These are phyloP conservation scores for Brachyhypopomus occidentalis DNA, from an alignment of 2,113 vertebrate genomes.

Conservation along the genomic window DNA sequence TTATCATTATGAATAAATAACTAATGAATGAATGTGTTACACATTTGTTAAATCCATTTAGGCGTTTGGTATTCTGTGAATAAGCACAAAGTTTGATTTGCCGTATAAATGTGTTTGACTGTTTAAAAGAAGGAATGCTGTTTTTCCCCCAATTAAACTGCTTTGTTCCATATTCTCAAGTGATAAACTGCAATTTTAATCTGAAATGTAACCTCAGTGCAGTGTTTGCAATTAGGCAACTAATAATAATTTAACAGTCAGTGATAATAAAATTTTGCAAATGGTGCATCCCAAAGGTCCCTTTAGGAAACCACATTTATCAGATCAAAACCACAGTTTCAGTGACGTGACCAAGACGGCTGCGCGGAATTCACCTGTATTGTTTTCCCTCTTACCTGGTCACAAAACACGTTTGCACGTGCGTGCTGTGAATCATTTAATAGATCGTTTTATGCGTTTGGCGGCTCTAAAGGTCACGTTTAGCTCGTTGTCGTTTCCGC, in stretches of 20 bases:
- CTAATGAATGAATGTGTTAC: neutral
- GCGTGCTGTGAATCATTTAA: slow-evolving; percentile 13
- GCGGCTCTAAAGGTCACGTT: slow-evolving; percentile 34
- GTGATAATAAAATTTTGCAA: too few species aligned
- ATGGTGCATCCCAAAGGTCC: too few species aligned
- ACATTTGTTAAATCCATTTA: neutral
- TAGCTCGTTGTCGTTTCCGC: slow-evolving; percentile 26
- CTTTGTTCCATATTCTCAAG: too few species aligned
- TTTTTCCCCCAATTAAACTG: too few species aligned
- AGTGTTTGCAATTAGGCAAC: too few species aligned
- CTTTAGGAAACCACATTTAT: neutral
- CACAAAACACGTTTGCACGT: neutral
- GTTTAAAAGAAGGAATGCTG: too few species aligned
- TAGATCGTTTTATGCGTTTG: slow-evolving; percentile 5
- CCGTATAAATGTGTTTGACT: neutral
- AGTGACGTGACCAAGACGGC: neutral
- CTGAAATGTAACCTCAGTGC: too few species aligned
- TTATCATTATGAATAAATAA: slow-evolving; percentile 6
- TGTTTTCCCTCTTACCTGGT: too few species aligned
- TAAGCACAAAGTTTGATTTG: neutral
- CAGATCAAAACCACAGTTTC: neutral
- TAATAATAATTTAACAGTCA: too few species aligned
- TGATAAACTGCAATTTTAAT: too few species aligned
- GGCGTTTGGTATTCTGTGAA: neutral
- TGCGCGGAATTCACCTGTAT: neutral